These are phyloP conservation scores for Trissolcus basalis DNA, from an alignment of 1,140 invertebrate species.

Conservation along the genomic window DNA sequence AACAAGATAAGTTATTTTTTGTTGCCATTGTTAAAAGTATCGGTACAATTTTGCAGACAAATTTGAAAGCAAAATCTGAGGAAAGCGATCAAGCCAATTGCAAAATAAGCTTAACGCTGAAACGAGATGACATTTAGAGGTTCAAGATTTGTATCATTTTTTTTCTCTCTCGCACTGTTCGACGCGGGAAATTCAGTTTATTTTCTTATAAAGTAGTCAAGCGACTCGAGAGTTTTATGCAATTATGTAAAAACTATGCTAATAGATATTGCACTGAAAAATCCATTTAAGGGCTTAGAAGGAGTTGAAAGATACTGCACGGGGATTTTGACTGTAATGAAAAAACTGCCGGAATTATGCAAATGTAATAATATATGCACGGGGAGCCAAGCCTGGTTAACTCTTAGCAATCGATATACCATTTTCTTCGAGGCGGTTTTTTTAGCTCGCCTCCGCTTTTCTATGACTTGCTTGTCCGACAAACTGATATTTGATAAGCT, in stretches of 20 bases:
- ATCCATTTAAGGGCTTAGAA: slow-evolving; percentile 65
- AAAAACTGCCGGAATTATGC: slow-evolving; percentile 69
- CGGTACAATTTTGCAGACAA: no score
- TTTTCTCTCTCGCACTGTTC: slow-evolving; percentile 5
- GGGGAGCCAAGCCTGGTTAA: slow-evolving; percentile 51
- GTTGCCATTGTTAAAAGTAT: no score
- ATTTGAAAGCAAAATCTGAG: no score
- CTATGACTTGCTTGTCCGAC: slow-evolving; percentile 13
- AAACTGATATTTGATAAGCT: slow-evolving; percentile 42
- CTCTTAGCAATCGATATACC: slow-evolving; percentile 62
- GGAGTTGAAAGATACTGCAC: slow-evolving; percentile 32
- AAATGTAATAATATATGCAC: slow-evolving; percentile 68
- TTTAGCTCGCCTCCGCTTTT: slow-evolving; percentile 32
- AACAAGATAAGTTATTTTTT: no score
- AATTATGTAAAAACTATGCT: slow-evolving; percentile 75
- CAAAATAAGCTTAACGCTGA: no score
- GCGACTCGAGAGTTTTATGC: slow-evolving; percentile 59
- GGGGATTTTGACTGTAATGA: slow-evolving; percentile 61
- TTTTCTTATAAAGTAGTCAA: slow-evolving; percentile 65
- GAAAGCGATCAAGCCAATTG: no score
- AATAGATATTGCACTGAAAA: slow-evolving; percentile 73
- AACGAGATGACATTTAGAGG: no score
- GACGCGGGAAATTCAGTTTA: slow-evolving; percentile 58
- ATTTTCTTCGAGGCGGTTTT: slow-evolving; percentile 7
- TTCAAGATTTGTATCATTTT: slow-evolving; percentile 31